Evolutionary conservation across 2,888 invertebrate species (phyloP), one percentile per base, ranked within the genome.

Genomic region (Cerastoderma edule): DNA sequence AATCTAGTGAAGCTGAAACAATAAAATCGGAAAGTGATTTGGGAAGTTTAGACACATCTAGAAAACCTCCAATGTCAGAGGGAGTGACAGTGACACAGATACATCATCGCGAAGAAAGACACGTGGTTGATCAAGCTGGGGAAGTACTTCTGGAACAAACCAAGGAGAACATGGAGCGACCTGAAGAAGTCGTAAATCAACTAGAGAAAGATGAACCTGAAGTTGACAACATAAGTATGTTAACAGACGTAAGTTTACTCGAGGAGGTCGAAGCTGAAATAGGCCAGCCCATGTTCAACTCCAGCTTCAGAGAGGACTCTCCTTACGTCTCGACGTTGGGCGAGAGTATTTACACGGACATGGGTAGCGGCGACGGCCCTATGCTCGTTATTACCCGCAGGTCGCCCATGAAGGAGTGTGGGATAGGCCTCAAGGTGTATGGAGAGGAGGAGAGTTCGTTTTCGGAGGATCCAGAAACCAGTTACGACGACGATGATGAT

Each of bases 261-360:
- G 60, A 60, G 2, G 60, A 60, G 22, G 5, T 60, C 0, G 60
- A 60, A 22, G 39, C 22, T 16, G 33, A 56, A 13, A 60, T 68
- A 6, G 68, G 68, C n/a, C 44, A 46, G 8, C 68, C 68, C 28
- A 57, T 44, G 44, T 68, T 56, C 27, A 68, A 68, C 48, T 68
- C 68, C 8, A 68, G 68, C 44, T 68, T 68, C 30, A 57, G 30
- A 24, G 68, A 68, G 24, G 68, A 60, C 13, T 68, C 57, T 10
- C 57, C 46, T 1, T n/a, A 46, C 22, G 30, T 30, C 10, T 56
- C 54, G 8, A 60, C n/a, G 24, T 2, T 22, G 44, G 10, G 46
- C 8, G 33, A 56, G n/a, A 27, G 44, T 4, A 32, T 33, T 6
- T 65, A 46, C 28, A 22, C 48, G n/a, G 67, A 22, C 8, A 10